Conservation (phyloP, 1,140 invertebrate species). For the Drosophila kurseongensis region DNA sequence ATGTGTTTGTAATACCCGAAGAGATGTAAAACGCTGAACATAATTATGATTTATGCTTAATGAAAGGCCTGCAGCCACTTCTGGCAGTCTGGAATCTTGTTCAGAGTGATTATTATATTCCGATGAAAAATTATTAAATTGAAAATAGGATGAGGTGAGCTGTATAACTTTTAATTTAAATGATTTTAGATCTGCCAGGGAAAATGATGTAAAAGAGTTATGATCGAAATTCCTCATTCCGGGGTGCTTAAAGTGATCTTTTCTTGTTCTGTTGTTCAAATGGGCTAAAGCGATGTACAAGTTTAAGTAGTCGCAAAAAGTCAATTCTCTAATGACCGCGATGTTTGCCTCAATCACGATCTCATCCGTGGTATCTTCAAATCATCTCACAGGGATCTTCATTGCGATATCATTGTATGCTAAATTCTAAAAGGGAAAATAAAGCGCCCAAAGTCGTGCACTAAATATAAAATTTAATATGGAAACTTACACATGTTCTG, state of each 20-base stretch:
- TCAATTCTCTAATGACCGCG: constrained; percentile 26
- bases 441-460: constrained; percentile 60
- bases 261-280: background rate
- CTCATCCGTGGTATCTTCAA: constrained; percentile 14
- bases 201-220: constrained; percentile 11
- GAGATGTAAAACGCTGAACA: constrained; percentile 19
- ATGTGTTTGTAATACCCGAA: constrained; percentile 18
- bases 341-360: constrained; percentile 59
- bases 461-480: constrained; percentile 82
- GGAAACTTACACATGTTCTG: constrained; percentile 51
- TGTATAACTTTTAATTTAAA: constrained; percentile 29
- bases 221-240: constrained; percentile 17
- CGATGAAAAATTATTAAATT: constrained; percentile 31
- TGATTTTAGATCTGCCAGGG: background rate
- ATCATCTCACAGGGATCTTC: constrained; percentile 8
- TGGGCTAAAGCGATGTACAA: background rate
- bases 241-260: background rate
- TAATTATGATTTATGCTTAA: constrained; percentile 56
- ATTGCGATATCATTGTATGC: constrained; percentile 61
- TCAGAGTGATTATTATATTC: constrained; percentile 34
- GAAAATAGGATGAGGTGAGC: constrained; percentile 1
- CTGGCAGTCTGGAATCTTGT: constrained; percentile 28
- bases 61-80: constrained; percentile 37
- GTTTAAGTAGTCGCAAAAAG: constrained; percentile 1
- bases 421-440: constrained; percentile 43